A percentile compares a stretch with the other conserved stretches of the same genome.
phyloP scores from a whole-genome alignment of 2,797 vertebrate species.

The Poecilia picta region DNA sequence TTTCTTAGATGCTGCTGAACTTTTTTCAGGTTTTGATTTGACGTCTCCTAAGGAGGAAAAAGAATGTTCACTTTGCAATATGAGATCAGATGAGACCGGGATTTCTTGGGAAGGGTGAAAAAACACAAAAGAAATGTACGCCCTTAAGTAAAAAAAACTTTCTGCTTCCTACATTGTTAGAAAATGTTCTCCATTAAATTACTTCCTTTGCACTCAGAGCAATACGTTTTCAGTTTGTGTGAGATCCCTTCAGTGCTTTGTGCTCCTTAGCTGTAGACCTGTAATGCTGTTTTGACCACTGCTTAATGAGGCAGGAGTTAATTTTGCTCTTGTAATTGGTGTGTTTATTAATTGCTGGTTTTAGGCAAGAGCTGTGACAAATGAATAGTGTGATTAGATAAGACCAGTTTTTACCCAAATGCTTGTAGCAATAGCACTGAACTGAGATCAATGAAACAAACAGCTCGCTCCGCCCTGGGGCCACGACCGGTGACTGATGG shows the following conservation, averaged over 20 bases:
- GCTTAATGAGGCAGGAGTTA: conserved; percentile 56
- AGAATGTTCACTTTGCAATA: conserved; percentile 10
- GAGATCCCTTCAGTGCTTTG: not conserved
- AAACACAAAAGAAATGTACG: conserved; percentile 47
- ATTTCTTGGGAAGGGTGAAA: conserved; percentile 48
- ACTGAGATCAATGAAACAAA: conserved; percentile 69
- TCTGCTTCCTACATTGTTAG: conserved; percentile 33
- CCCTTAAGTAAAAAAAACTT: conserved; percentile 47
- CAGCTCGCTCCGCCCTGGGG: conserved; percentile 37
- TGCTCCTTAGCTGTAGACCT: conserved; percentile 5
- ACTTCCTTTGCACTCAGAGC: conserved; percentile 32
- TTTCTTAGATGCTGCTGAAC: conserved; percentile 4
- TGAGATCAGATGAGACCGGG: conserved; percentile 52
- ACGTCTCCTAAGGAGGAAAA: not conserved
- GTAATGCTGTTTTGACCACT: conserved; percentile 21
- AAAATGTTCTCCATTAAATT: conserved; percentile 41
- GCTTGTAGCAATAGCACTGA: conserved; percentile 52
- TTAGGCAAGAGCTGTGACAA: conserved; percentile 58
- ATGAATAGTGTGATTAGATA: conserved; percentile 72
- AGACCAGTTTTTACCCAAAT: conserved; percentile 56
- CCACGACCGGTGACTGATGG: conserved; percentile 52
- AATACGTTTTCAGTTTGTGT: conserved; percentile 25
- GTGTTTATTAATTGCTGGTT: conserved; percentile 67
- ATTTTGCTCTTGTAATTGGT: conserved; percentile 63
- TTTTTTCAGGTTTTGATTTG: not conserved